phyloP scores from a whole-genome alignment of 2,888 invertebrate genomes.

The Dinocampus coccinellae region DNA sequence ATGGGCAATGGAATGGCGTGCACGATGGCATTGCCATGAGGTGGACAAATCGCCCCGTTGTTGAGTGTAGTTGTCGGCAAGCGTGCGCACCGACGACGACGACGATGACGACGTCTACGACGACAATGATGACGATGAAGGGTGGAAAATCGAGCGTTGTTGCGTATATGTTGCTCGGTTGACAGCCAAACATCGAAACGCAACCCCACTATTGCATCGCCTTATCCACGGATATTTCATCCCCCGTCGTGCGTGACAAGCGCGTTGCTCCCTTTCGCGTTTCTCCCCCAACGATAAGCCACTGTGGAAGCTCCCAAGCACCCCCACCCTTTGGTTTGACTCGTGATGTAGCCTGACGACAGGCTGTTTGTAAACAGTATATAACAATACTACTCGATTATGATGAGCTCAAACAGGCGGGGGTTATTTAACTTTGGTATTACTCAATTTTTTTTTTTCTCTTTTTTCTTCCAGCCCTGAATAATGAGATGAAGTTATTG shows the following conservation, averaged over 20 bases:
- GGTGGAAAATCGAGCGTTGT: background rate
- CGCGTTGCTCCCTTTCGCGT: slow-evolving; percentile 35
- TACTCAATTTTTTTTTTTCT: background rate
- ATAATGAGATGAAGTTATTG: background rate
- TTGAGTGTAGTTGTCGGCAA: background rate
- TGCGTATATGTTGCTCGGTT: slow-evolving; percentile 1
- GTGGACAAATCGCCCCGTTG: slow-evolving; percentile 18
- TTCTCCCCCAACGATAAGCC: slow-evolving; percentile 35
- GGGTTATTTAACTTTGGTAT: slow-evolving; percentile 7
- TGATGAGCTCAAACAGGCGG: slow-evolving; percentile 25
- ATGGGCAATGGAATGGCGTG: slow-evolving; percentile 22
- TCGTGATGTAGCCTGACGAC: slow-evolving; percentile 44
- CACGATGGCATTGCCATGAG: slow-evolving; percentile 18
- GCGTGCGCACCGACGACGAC: background rate
- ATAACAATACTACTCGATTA: slow-evolving; percentile 61
- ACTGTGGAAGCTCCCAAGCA: slow-evolving; percentile 5
- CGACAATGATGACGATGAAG: slow-evolving; percentile 5
- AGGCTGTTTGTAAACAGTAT: slow-evolving; percentile 60
- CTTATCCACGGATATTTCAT: slow-evolving; percentile 40
- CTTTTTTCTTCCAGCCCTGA: background rate
- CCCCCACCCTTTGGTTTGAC: slow-evolving; percentile 18
- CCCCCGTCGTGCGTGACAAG: slow-evolving; percentile 31
- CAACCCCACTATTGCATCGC: slow-evolving; percentile 32
- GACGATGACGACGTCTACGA: too few species aligned
- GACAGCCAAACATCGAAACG: slow-evolving; percentile 29